Conservation (phyloP, 2,113 vertebrate genomes). For the Petromus typicus region DNA sequence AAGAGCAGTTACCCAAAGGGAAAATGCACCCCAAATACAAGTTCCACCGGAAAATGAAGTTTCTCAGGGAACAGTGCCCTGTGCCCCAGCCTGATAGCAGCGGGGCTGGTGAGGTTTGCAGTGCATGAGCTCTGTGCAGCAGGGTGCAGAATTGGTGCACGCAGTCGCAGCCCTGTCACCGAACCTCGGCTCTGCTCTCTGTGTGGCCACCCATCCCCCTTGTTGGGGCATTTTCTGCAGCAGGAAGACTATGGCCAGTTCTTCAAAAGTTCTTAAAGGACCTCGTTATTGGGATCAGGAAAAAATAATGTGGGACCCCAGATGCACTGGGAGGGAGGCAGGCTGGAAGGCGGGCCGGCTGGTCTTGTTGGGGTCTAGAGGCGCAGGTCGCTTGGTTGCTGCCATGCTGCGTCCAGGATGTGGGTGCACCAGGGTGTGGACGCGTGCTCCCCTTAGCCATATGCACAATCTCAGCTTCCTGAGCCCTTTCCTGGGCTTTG, state of each 20-base stretch:
- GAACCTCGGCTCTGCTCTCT: not conserved
- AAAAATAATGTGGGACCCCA: not conserved
- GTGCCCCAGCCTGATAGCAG: not conserved
- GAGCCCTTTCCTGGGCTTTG: no score
- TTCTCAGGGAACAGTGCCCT: no score
- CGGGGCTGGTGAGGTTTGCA: not conserved
- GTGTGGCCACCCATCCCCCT: no score
- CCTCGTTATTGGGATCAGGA: not conserved
- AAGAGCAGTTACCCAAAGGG: slow-evolving; percentile 87
- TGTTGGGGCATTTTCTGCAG: not conserved
- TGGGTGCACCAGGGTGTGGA: no score
- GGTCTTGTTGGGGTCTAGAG: no score
- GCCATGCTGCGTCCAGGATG: fast-evolving
- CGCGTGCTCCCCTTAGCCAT: not conserved
- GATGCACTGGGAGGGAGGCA: not conserved
- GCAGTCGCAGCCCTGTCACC: not conserved
- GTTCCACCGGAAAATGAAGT: not conserved
- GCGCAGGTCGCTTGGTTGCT: fast-evolving
- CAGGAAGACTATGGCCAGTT: not conserved
- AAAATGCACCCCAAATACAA: not conserved
- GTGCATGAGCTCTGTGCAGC: not conserved
- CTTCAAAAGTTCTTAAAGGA: not conserved
- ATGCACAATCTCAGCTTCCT: not conserved
- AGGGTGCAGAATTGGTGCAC: not conserved
- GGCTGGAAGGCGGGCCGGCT: not conserved